Base-by-base conservation (phyloP, 2,797 vertebrate genomes). In the Halcyon smyrnensis region DNA sequence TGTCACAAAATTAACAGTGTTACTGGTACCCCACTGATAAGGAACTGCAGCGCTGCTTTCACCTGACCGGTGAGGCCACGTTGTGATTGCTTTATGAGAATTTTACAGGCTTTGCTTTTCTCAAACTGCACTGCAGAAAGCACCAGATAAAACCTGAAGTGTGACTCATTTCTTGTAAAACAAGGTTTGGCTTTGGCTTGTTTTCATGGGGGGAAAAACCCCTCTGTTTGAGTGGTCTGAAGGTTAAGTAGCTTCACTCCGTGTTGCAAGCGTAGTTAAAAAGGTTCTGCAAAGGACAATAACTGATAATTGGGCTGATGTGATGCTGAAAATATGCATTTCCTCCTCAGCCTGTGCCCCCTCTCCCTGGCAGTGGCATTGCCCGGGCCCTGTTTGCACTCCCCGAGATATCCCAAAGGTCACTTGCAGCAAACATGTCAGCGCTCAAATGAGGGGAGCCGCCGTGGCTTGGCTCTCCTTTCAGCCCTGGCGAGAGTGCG, bases 251-350 rank as follows among this genome's bases (percentile, higher is more conserved):
- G 90, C 82, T 81, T 30, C 37, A 53, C 53, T 88, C 84, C 82
- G 97, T 97, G 97, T 97, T 98, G 98, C 98, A 97, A 97, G 95
- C 94, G 37, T 28, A 97, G 97, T 98, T 99, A 97, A 98, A 98
- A 98, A 98, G 98, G 98, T 98, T 98, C 98, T 97, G 97, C 97
- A 95, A 91, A 95, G 79, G 68, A 84, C 24, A 7, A 37, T 91
- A 90, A 69, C 57, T 78, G 91, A 89, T 96, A 95, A 97, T 91
- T 88, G 97, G 43, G 97, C 97, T 99, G 98, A 98, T 98, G 98
- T 98, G 84, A 98, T 98, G 96, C 97, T 98, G 98, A 98, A 99
- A 98, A 98, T 98, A 99, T 98, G 98, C 95, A 98, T 97, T 99
- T 99, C 98, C 98, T 98, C 98, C 98, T 98, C 97, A 96, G 92